phyloP scores from a whole-genome alignment of 2,888 invertebrate genomes.

The Cheilosia impressa region DNA sequence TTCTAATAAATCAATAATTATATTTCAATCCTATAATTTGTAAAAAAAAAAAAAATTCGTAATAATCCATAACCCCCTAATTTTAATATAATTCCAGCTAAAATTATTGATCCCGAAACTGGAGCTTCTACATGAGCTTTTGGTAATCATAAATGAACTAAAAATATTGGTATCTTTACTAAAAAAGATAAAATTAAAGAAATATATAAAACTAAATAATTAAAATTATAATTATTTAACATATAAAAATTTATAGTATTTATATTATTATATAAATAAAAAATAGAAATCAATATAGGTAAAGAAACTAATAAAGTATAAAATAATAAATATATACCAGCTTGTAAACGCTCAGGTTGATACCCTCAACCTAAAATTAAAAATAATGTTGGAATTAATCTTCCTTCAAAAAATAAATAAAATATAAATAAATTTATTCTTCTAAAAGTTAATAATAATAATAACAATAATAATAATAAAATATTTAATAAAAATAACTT shows the following conservation, averaged over 20 bases:
- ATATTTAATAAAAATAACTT: conserved; percentile 85
- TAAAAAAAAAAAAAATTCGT: conserved; percentile 84
- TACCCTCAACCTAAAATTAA: conserved; percentile 88
- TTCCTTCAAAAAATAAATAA: conserved; percentile 89
- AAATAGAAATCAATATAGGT: conserved; percentile 79
- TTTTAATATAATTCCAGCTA: conserved; percentile 89
- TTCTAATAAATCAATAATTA: conserved; percentile 85
- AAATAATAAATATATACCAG: conserved; percentile 87
- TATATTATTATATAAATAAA: no score
- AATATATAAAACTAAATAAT: no score
- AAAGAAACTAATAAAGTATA: no score
- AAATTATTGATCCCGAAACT: conserved; percentile 89
- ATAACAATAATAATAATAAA: conserved; percentile 85
- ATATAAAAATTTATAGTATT: no score
- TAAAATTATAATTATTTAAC: no score
- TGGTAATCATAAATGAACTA: no score
- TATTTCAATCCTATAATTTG: conserved; percentile 83
- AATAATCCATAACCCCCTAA: conserved; percentile 89
- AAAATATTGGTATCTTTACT: no score
- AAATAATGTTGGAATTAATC: conserved; percentile 88
- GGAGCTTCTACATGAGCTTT: conserved; percentile 91
- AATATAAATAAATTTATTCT: conserved; percentile 86
- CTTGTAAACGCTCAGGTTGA: conserved; percentile 88
- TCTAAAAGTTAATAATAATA: conserved; percentile 86
- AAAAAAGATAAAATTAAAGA: no score